phyloP scores from a whole-genome alignment of 2,888 invertebrate genomes.

The Hoplodrina blanda region DNA sequence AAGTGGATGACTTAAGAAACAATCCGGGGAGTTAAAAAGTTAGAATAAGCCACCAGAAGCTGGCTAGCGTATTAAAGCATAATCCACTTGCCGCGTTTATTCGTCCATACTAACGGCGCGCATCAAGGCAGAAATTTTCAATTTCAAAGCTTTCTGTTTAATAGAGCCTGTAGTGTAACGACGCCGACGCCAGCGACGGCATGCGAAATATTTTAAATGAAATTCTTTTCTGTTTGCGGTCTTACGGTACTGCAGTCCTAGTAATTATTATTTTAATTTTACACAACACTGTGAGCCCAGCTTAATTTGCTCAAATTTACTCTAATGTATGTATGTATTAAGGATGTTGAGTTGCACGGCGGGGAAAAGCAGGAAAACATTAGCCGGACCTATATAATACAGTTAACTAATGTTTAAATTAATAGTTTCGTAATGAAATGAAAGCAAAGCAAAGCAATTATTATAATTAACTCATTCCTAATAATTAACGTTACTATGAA shows the following conservation, averaged over 20 bases:
- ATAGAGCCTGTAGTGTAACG: constrained; percentile 67
- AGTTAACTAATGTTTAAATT: constrained; percentile 41
- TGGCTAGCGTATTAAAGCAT: constrained; percentile 67
- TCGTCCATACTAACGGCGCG: constrained; percentile 64
- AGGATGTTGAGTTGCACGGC: constrained; percentile 58
- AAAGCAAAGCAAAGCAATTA: constrained; percentile 3
- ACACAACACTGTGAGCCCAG: constrained; percentile 62
- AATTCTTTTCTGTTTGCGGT: constrained; percentile 70
- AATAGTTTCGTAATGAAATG: constrained; percentile 18
- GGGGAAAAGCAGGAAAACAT: constrained; percentile 55
- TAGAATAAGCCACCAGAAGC: constrained; percentile 60
- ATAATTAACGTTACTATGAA: not conserved
- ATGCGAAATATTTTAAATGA: constrained; percentile 76
- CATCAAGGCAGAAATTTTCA: constrained; percentile 68
- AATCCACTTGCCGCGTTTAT: constrained; percentile 69
- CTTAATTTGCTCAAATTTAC: constrained; percentile 74
- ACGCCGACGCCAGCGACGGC: constrained; percentile 55
- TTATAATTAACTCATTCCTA: not conserved
- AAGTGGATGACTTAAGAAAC: constrained; percentile 50
- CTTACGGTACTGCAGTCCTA: constrained; percentile 56
- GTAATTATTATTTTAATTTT: constrained; percentile 68
- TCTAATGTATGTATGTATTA: constrained; percentile 66
- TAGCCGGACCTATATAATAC: constrained; percentile 46
- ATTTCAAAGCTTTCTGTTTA: constrained; percentile 71
- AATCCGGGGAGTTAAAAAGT: constrained; percentile 62